phyloP scores from a whole-genome alignment of 2,888 invertebrate species.

The Zootermopsis nevadensis region DNA sequence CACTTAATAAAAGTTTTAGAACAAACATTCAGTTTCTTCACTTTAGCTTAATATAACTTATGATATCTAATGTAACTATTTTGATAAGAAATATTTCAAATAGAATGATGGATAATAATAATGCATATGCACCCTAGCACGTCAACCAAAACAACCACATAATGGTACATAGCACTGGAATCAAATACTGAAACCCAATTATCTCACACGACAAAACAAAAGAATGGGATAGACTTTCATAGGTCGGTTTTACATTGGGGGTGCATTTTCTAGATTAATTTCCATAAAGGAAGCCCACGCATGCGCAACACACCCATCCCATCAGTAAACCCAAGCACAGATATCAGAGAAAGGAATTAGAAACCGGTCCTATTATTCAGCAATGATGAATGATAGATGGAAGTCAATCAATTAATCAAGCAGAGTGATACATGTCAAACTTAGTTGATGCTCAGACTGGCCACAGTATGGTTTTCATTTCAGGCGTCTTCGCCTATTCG shows the following conservation, averaged over 20 bases:
- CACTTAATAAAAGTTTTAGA: too few relatives aligned
- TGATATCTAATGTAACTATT: too few relatives aligned
- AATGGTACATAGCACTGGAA: neutral
- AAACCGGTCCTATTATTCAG: constrained; percentile 28
- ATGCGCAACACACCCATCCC: neutral
- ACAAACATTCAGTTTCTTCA: too few relatives aligned
- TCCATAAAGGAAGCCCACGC: constrained; percentile 1
- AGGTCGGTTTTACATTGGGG: constrained; percentile 1
- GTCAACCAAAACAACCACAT: too few relatives aligned
- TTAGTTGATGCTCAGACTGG: neutral
- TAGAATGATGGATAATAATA: too few relatives aligned
- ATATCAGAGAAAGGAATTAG: neutral
- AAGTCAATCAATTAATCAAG: constrained; percentile 18
- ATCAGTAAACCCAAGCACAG: neutral
- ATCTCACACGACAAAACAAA: neutral
- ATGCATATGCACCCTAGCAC: too few relatives aligned
- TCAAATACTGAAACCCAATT: constrained; percentile 2
- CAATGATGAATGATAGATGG: constrained; percentile 12
- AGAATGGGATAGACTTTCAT: neutral
- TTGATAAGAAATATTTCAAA: too few relatives aligned
- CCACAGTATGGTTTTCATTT: neutral
- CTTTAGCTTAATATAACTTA: too few relatives aligned
- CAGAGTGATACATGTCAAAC: constrained; percentile 9
- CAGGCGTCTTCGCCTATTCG: constrained; percentile 18
- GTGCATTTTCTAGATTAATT: neutral